Evolutionary conservation across 2,113 vertebrate species (phyloP), one percentile per base, ranked within the genome.

Genomic region (Meles meles): DNA sequence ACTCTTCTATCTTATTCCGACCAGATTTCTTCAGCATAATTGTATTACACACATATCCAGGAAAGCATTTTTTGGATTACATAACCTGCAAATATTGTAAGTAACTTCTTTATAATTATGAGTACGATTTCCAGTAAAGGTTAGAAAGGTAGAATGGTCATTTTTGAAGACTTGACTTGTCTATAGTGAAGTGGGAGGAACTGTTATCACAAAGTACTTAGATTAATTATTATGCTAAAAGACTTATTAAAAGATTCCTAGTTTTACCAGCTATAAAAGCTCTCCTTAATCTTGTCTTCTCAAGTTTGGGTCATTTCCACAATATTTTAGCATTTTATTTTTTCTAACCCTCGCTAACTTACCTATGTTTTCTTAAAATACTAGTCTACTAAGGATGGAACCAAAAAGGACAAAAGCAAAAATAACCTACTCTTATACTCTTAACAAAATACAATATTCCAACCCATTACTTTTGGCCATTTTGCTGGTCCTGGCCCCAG

Each of bases 21-120:
- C 27, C 69, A 98, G 98, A 92, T 99, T 99, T 97, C 99, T 99
- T 27, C 99, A 99, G 93, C 98, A 99, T 96, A 99, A 99, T 95
- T 99, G 98, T 90, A 98, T 99, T 71, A 97, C 98, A 96, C 89
- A 92, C 47, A 96, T 99, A 83, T 99, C 99, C 92, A 98, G 94
- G 63, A 98, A 98, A 74, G 98, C 99, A 39, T 99, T 99, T 98
- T 98, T 98, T 49, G 98, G 99, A 93, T 98, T 99, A 83, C 91
- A 97, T 92, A 98, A 91, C 80, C 98, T 99, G 49, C 98, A 98
- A 94, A 99, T 97, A 98, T 55, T 99, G 99, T 99, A 96, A 99
- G 99, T 99, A 79, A 65, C 7, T 91, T 82, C 57, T 95, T 92
- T 79, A 47, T 86, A 23, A 69, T 72, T 80, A 7, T 83, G n/a